Base-by-base conservation (phyloP, 2,888 invertebrate genomes). In the Agrochola lota region DNA sequence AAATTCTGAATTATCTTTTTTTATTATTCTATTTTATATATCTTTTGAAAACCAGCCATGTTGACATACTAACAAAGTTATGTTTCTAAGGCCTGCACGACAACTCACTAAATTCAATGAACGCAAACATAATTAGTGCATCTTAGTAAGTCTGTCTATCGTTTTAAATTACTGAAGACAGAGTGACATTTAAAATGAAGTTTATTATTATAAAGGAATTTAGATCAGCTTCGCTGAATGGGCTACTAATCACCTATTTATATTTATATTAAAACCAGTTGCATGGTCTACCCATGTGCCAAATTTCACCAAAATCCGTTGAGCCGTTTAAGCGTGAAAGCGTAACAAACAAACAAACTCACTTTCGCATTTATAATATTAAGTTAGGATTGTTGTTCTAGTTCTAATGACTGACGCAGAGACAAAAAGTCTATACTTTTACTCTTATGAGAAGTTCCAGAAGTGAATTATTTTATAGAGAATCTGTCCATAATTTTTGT, bases 81-180 rank as follows among this genome's bases (percentile, higher is more conserved):
- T 23, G 11, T 11, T 6, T 0, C 5, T 40, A 66, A 49, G 49
- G 4, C 17, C 9, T 12, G 26, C 8, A 23, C 1, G 35, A n/a
- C 40, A 59, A 20, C 30, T n/a, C 64, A 12, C 23, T 66, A 17
- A 66, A 76, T 77, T 76, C 40, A 76, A 77, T 77, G 40, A 59
- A 26, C 66, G 7, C 8, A 17, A 74, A 52, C 40, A 6, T n/a
- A 30, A 40, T 49, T 26, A 40, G n/a, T 4, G 35, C 26, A 26
- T 26, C 46, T 7, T 75, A 11, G 43, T 57, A 76, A 35, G 26
- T 57, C 55, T 57, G 76, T 26, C 55, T 64, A 40, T 40, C 2
- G 17, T 59, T 49, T 76, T 40, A 35, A 40, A 59, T 26, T 40
- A 59, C 59, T 66, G 64, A 59, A 66, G 26, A 77, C 49, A 23